These are phyloP conservation scores for Stegana nigrithorax DNA, from an alignment of 2,888 invertebrate genomes.

Conservation along the genomic window DNA sequence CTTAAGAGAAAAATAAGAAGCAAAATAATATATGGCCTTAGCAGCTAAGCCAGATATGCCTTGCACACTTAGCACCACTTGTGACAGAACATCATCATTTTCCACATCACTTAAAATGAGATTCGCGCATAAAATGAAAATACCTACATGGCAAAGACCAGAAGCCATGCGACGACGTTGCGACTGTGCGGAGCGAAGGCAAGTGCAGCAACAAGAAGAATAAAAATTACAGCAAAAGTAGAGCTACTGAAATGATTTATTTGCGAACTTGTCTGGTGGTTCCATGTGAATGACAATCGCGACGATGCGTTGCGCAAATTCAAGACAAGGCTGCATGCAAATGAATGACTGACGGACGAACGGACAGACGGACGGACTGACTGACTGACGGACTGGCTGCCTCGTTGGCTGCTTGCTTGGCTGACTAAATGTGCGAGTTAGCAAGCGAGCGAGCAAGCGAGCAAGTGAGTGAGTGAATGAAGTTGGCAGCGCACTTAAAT, in stretches of 20 bases:
- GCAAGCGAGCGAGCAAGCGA: slow-evolving; percentile 2
- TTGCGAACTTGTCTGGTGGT: slow-evolving; percentile 55
- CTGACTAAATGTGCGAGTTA: no score
- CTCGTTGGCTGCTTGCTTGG: slow-evolving; percentile 1
- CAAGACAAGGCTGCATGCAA: slow-evolving; percentile 10
- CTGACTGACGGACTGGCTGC: neutral
- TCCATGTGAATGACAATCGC: slow-evolving; percentile 60
- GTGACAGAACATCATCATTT: slow-evolving; percentile 58
- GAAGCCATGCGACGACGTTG: slow-evolving; percentile 14
- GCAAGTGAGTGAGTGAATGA: slow-evolving; percentile 26
- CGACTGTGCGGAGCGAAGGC: neutral
- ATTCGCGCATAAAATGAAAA: slow-evolving; percentile 50
- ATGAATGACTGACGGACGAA: slow-evolving; percentile 6
- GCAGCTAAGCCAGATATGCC: no score
- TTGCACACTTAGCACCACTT: no score
- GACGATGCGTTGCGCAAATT: slow-evolving; percentile 43
- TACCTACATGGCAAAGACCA: slow-evolving; percentile 33
- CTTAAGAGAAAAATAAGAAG: no score
- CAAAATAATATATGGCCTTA: no score
- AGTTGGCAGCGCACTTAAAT: slow-evolving; percentile 56
- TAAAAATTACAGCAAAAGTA: slow-evolving; percentile 5
- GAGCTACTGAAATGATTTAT: slow-evolving; percentile 54
- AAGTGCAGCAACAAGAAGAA: slow-evolving; percentile 2
- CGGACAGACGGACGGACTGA: neutral
- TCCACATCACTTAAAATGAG: slow-evolving; percentile 58